Conservation (phyloP, 2,888 invertebrate genomes). For the Acronicta aceris region DNA sequence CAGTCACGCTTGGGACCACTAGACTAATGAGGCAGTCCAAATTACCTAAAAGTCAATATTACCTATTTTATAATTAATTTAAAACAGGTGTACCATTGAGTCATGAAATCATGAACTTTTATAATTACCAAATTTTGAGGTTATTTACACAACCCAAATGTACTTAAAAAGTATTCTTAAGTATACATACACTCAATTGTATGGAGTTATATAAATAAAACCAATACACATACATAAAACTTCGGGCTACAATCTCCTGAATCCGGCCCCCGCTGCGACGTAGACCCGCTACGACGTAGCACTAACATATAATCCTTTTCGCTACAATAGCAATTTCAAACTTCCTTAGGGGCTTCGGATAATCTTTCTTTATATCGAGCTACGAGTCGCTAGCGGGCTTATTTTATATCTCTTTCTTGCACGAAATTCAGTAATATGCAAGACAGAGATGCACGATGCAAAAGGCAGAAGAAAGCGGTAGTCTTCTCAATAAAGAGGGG, state of each 20-base stretch:
- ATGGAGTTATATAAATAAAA: slow-evolving; percentile 46
- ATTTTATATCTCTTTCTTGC: slow-evolving; percentile 67
- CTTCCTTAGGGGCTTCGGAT: slow-evolving; percentile 90
- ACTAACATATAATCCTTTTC: slow-evolving; percentile 90
- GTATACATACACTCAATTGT: slow-evolving; percentile 11
- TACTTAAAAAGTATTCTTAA: no score
- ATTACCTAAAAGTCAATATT: no score
- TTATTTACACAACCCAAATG: no score
- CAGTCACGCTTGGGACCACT: no score
- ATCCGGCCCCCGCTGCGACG: slow-evolving; percentile 73
- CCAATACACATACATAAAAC: slow-evolving; percentile 61
- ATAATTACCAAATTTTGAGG: no score
- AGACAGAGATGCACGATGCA: slow-evolving; percentile 65
- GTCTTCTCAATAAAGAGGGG: slow-evolving; percentile 87
- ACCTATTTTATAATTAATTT: no score
- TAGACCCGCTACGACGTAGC: slow-evolving; percentile 86
- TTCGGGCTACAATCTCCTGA: slow-evolving; percentile 71
- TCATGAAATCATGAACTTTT: no score
- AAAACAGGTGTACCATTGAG: no score
- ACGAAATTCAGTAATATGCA: slow-evolving; percentile 37
- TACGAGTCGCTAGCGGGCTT: slow-evolving; percentile 77
- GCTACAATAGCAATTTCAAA: slow-evolving; percentile 90
- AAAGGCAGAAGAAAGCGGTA: slow-evolving; percentile 79
- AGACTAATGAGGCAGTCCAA: no score
- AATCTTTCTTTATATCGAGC: slow-evolving; percentile 90